Evolutionary conservation across 2,888 invertebrate species (phyloP), one percentile per base, ranked within the genome.

Genomic region (Hesperia comma): DNA sequence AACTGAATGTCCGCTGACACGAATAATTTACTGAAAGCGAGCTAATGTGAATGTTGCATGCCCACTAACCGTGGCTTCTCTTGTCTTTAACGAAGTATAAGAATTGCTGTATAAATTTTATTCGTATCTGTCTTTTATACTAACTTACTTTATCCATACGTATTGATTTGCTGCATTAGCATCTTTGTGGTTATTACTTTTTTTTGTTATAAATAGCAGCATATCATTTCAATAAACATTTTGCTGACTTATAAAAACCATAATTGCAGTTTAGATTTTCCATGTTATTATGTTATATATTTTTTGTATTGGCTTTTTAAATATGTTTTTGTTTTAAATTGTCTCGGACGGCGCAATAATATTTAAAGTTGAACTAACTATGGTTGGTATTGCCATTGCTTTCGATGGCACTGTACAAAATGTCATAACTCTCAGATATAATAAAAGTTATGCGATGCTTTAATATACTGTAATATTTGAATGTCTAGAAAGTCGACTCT

Each of bases 31-130:
- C 41, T 19, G 12, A 62, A 49, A 46, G 43, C 21, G n/a, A 61
- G 67, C 63, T 70, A 67, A 68, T 51, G 68, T 68, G 64, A 63
- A 68, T 68, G 70, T 71, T 33, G 73, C 74, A 72, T 72, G 73
- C 64, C 43, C 54, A 26, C 37, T 72, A 68, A 71, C 68, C 53
- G 58, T 68, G 61, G 72, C 72, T 72, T 71, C n/a, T 26, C 26
- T 26, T 69, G 40, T 64, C 54, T 46, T 58, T 66, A 63, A 71
- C 60, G 21, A 26, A 6, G 46, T 69, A 60, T 58, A 15, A 55
- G 58, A 64, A 71, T 72, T 71, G 72, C 71, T 72, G 57, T 63
- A 55, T 72, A 63, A 17, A 57, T 63, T 64, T 64, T 64, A 60
- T 66, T 66, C 32, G 32, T 64, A 58, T 64, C 64, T 66, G 58